Conservation (phyloP, 2,797 vertebrate genomes). For the Spea hammondii region DNA sequence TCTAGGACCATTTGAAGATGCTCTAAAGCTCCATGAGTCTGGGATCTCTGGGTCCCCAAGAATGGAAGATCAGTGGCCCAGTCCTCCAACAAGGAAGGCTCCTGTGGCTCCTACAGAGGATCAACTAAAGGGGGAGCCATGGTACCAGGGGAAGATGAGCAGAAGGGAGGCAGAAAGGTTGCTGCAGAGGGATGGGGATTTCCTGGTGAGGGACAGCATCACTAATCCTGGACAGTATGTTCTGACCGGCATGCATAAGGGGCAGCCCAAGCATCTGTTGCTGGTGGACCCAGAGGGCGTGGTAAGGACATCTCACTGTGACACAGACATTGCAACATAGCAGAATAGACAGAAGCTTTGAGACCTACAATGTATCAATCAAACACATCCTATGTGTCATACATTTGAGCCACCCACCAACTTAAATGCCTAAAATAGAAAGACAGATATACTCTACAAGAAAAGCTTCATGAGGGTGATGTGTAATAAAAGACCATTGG, state of each 20-base stretch:
- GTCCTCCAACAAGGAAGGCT: conserved; percentile 84
- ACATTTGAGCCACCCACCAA: no score
- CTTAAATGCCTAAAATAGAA: no score
- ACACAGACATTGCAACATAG: not conserved
- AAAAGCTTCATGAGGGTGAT: no score
- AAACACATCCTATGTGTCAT: no score
- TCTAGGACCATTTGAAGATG: conserved; percentile 91
- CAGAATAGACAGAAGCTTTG: no score
- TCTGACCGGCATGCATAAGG: conserved; percentile 90
- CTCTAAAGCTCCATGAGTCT: conserved; percentile 86
- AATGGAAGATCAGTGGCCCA: conserved; percentile 89
- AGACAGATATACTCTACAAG: no score
- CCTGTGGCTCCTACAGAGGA: conserved; percentile 93
- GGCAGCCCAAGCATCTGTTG: conserved; percentile 91
- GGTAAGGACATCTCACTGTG: conserved; percentile 72
- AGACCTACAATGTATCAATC: no score
- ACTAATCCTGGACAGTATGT: conserved; percentile 96
- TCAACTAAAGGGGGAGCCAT: conserved; percentile 83
- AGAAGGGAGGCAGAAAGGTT: conserved; percentile 86
- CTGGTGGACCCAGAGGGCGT: conserved; percentile 95
- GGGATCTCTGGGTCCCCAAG: conserved; percentile 58
- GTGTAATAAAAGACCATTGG: no score
- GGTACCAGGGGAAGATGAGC: conserved; percentile 97
- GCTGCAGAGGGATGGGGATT: conserved; percentile 86
- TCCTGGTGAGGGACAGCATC: conserved; percentile 90